Percentiles rank a stretch among this genome's conserved stretches.
These are phyloP conservation scores for Syrrhaptes paradoxus DNA, from an alignment of 2,113 vertebrate species.

Conservation along the genomic window DNA sequence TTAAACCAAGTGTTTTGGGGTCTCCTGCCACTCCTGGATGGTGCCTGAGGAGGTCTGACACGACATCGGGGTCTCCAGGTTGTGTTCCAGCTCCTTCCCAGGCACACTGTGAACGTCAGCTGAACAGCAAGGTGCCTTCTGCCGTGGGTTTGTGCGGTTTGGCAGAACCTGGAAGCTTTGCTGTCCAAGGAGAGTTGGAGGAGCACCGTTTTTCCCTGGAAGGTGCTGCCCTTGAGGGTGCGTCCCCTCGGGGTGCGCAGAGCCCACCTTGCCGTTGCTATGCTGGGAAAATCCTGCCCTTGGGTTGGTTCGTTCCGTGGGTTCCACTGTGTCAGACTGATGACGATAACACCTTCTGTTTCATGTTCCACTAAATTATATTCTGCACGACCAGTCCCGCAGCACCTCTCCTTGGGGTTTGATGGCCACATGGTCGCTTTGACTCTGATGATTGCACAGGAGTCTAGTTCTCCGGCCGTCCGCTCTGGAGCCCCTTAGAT, in stretches of 20 bases:
- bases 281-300: no score
- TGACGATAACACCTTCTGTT: background rate
- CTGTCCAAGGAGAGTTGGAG: background rate
- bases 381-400: background rate
- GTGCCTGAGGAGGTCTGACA: background rate
- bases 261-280: background rate
- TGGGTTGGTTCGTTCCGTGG: background rate
- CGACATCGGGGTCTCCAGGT: background rate
- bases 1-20: background rate
- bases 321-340: no score
- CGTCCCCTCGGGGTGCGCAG: background rate
- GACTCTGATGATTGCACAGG: background rate
- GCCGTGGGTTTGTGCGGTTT: background rate
- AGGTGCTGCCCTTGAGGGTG: background rate
- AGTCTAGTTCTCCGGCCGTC: background rate
- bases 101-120: background rate
- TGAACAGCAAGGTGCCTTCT: background rate
- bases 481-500: rapidly evolving
- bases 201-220: background rate
- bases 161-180: background rate
- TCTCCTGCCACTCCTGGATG: background rate
- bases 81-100: background rate
- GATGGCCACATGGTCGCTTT: background rate
- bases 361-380: background rate
- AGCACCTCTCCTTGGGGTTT: background rate